A percentile compares a stretch with the other conserved stretches of the same genome.
phyloP scores from a whole-genome alignment of 2,113 vertebrate genomes.

The Conger conger region DNA sequence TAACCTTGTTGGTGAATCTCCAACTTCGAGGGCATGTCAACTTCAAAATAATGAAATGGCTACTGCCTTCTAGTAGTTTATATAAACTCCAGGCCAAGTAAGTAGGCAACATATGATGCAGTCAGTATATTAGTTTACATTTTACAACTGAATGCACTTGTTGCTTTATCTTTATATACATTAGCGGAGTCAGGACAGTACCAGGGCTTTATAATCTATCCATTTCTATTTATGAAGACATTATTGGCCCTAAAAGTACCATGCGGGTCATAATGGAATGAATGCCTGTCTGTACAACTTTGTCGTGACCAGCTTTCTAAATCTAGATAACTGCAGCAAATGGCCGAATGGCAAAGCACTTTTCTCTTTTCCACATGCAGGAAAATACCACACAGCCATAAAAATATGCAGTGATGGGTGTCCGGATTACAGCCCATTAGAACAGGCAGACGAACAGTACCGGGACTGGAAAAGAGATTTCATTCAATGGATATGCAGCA shows the following conservation, averaged over 20 bases:
- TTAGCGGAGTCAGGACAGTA: not conserved
- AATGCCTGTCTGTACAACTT: not conserved
- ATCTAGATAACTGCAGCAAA: not conserved
- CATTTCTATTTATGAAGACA: not conserved
- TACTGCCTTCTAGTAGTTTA: not conserved
- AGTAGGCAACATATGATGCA: not conserved
- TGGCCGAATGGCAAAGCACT: not conserved
- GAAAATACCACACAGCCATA: not conserved
- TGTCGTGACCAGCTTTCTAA: not conserved
- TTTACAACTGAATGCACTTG: not conserved
- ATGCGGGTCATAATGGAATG: not conserved
- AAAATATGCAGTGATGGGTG: not conserved
- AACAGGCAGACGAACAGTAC: not conserved
- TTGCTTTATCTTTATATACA: not conserved
- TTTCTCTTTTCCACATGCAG: not conserved
- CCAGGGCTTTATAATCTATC: not conserved
- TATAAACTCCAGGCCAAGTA: not conserved
- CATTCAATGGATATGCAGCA: not conserved
- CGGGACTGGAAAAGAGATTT: not conserved
- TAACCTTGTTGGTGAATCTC: not conserved
- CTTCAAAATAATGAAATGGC: no score
- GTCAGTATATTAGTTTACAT: not conserved
- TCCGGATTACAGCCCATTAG: not conserved
- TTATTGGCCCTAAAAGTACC: not conserved
- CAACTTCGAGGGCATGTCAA: no score